Conservation (phyloP, 2,888 invertebrate species). For the Agrotis ipsilon region DNA sequence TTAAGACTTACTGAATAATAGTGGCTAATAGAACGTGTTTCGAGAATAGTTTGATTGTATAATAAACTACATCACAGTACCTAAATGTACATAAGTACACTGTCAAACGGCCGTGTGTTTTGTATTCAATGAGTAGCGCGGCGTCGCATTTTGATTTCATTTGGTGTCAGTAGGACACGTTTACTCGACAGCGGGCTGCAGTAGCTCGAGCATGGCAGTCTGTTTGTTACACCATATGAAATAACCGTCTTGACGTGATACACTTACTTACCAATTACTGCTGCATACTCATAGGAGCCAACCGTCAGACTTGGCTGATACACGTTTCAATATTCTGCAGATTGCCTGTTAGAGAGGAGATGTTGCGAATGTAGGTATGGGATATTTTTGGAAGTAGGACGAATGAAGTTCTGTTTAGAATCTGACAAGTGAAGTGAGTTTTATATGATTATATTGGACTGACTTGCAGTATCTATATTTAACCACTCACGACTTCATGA, state of each 20-base stretch:
- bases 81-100: slow-evolving; percentile 70
- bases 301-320: slow-evolving; percentile 40
- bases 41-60: slow-evolving; percentile 77
- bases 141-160: slow-evolving; percentile 82
- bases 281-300: slow-evolving; percentile 36
- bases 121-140: slow-evolving; percentile 75
- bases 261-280: slow-evolving; percentile 47
- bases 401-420: slow-evolving; percentile 70
- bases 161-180: slow-evolving; percentile 87
- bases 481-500: too few species aligned
- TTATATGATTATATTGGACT: slow-evolving; percentile 17
- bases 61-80: slow-evolving; percentile 76
- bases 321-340: slow-evolving; percentile 71
- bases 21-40: slow-evolving; percentile 76
- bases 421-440: slow-evolving; percentile 57
- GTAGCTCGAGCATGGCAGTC: slow-evolving; percentile 63
- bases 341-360: slow-evolving; percentile 68
- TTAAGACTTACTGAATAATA: slow-evolving; percentile 76
- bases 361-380: slow-evolving; percentile 62
- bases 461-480: not conserved
- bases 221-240: slow-evolving; percentile 74
- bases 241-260: slow-evolving; percentile 71
- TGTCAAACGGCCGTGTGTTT: slow-evolving; percentile 73
- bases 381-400: slow-evolving; percentile 76
- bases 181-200: slow-evolving; percentile 76